Base-by-base conservation (phyloP, 2,113 vertebrate genomes). In the Mustelus asterias region DNA sequence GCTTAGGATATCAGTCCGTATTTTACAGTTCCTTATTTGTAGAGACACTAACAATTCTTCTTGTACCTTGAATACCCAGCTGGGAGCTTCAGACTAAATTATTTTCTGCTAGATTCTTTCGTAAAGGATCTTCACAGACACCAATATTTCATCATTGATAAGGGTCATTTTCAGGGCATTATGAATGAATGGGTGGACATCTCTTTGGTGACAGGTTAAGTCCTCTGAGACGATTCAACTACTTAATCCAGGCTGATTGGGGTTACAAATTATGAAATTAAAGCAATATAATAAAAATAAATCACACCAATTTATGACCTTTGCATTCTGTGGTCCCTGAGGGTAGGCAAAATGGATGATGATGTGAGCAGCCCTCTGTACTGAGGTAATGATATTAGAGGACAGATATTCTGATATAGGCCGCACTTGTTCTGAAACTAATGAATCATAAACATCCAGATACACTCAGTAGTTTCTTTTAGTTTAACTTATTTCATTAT, bases 281-380 rank as follows among this genome's bases (percentile, higher is more conserved):
- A 96, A 97, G 70, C 96, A 97, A 96, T 97, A 97, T 97, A 96
- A 96, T 96, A 33, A 96, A 96, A 96, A 96, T 96, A 97, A 96
- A 97, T 96, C 97, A 97, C 96, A 95, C 96, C 96, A 96, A 96
- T 65, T 48, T 70, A n/a, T 96, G 96, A 96, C 95, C 96, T 97
- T 95, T 97, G 6, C 72, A 96, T 13, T 60, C 54, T 96, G 16
- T 69, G 6, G 8, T 96, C 80, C 95, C 22, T 96, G 93, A 86
- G 95, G 69, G 96, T 96, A 33, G 18, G 24, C 33, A 94, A 58
- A 80, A 80, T 80, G 72, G 44, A 80, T 80, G 37, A 58, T 54
- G 20, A 33, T 58, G 11, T 54, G 48, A 33, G 4, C 18, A 41
- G 29, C 24, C 70, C 41, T 95, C 24, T 54, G 76, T 33, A 72